A percentile compares a stretch with the other conserved stretches of the same genome.
Conservation (phyloP, 2,113 vertebrate species). For the Silurus asotus region DNA sequence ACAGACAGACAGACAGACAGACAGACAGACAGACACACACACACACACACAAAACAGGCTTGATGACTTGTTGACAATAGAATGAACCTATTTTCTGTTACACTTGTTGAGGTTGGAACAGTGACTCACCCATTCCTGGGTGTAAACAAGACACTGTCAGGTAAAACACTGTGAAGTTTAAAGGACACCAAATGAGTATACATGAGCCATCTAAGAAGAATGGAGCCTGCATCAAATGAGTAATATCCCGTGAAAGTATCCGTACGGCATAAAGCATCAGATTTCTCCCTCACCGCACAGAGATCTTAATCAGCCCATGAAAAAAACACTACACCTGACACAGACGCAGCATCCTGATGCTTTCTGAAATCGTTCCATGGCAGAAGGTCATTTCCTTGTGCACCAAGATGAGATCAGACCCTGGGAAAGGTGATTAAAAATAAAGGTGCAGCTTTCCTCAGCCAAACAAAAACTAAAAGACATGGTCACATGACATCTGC, state of each 20-base stretch:
- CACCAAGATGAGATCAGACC: slow-evolving; percentile 4
- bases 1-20: neutral
- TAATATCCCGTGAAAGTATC: neutral
- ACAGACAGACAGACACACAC: neutral
- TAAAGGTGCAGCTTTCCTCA: neutral
- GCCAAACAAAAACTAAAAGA: neutral
- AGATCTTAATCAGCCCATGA: slow-evolving; percentile 1
- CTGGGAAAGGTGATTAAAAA: neutral
- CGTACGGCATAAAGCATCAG: neutral
- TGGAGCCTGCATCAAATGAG: neutral
- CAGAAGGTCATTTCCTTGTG: neutral
- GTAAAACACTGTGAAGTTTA: neutral
- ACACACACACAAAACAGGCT: neutral
- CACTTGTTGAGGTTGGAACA: neutral
- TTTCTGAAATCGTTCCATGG: neutral
- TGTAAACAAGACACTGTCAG: neutral
- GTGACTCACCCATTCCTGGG: neutral
- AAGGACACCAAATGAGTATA: neutral
- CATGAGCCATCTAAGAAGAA: neutral
- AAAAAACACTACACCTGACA: neutral
- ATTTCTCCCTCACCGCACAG: neutral
- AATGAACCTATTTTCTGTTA: neutral
- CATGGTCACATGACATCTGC: neutral
- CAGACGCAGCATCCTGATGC: neutral
- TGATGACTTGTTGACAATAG: neutral